A percentile compares a stretch with the other conserved stretches of the same genome.
These are phyloP conservation scores for Apogon hyalosoma DNA, from an alignment of 2,797 vertebrate species.

Conservation along the genomic window DNA sequence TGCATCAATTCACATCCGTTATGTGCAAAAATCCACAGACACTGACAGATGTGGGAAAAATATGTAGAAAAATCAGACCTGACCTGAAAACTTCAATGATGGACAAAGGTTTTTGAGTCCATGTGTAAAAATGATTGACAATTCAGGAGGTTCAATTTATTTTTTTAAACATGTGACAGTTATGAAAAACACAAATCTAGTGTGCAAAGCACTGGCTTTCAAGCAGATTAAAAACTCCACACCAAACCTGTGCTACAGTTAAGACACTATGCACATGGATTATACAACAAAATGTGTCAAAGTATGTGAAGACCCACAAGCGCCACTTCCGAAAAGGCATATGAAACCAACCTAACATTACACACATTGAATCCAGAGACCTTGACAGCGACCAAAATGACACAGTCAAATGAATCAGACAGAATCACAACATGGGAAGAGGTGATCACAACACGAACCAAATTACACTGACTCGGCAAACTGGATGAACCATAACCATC, in stretches of 20 bases:
- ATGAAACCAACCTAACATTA: constrained; percentile 39
- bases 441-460: constrained; percentile 50
- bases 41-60: too few relatives aligned
- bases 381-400: constrained; percentile 58
- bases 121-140: too few relatives aligned
- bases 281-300: constrained; percentile 26
- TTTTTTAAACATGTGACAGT: too few relatives aligned
- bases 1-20: too few relatives aligned
- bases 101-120: too few relatives aligned
- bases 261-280: constrained; percentile 35
- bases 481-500: constrained; percentile 55
- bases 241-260: constrained; percentile 1
- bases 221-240: neutral
- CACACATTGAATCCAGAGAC: constrained; percentile 27
- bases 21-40: too few relatives aligned
- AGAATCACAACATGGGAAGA: constrained; percentile 64
- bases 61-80: too few relatives aligned
- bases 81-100: too few relatives aligned
- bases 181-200: too few relatives aligned
- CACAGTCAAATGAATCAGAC: constrained; percentile 54
- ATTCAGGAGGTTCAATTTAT: too few relatives aligned
- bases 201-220: neutral
- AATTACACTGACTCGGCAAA: constrained; percentile 47
- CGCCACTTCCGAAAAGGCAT: constrained; percentile 31
- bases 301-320: constrained; percentile 31